Percentiles rank a stretch among this genome's conserved stretches.
Conservation (phyloP, 2,113 vertebrate genomes). For the Poecile atricapillus region DNA sequence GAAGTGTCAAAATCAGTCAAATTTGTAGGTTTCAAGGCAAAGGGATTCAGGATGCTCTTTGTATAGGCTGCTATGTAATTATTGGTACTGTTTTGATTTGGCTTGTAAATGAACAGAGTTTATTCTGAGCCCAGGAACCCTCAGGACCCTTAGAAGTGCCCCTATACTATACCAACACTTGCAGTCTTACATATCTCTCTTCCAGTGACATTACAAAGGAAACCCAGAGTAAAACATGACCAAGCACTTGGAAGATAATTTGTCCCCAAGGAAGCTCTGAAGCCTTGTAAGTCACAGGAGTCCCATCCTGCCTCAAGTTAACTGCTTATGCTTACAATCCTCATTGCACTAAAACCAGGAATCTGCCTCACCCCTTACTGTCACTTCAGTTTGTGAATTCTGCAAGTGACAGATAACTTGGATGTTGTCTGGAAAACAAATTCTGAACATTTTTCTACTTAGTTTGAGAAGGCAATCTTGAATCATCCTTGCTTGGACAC, state of each 20-base stretch:
- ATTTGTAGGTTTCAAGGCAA: not conserved
- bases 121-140: not conserved
- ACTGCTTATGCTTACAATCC: not conserved
- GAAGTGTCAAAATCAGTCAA: not conserved
- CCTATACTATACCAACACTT: not conserved
- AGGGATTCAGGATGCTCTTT: not conserved
- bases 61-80: not conserved
- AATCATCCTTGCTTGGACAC: not conserved
- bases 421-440: not conserved
- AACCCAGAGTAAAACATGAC: not conserved
- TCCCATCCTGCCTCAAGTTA: not conserved
- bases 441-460: not conserved
- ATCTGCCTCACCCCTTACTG: not conserved
- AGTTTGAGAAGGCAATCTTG: not conserved
- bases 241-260: not conserved
- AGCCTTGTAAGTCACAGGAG: not conserved
- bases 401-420: not conserved
- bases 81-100: not conserved
- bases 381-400: not conserved
- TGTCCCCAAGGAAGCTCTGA: not conserved
- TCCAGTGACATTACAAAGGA: not conserved
- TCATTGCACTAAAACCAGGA: not conserved
- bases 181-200: not conserved
- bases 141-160: not conserved
- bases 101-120: not conserved